Conservation (phyloP, 2,113 vertebrate genomes). For the Pteronura brasiliensis region DNA sequence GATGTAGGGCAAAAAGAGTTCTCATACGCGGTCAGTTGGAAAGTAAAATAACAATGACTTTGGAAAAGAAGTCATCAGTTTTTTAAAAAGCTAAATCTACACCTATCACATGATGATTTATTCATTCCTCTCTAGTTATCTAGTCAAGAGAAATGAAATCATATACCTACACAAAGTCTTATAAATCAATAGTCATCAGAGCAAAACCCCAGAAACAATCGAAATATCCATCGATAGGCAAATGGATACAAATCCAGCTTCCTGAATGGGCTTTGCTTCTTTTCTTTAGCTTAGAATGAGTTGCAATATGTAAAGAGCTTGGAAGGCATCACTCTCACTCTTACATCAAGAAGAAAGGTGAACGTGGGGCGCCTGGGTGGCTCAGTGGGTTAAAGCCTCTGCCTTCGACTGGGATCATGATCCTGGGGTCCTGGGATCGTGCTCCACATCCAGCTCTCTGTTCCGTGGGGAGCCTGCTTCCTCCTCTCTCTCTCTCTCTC, state of each 20-base stretch:
- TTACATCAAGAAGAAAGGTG: not conserved
- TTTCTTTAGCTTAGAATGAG: not conserved
- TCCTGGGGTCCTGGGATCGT: too few species aligned
- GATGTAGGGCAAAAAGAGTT: not conserved
- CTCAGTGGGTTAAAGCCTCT: too few species aligned
- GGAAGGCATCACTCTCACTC: not conserved
- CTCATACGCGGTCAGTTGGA: not conserved
- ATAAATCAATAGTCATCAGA: not conserved
- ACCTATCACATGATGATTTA: not conserved
- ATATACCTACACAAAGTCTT: not conserved
- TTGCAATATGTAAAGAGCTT: not conserved
- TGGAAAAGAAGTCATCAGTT: not conserved
- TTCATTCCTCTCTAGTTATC: not conserved
- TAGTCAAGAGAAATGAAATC: not conserved
- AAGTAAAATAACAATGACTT: not conserved
- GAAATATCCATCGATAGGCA: not conserved
- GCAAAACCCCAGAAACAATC: not conserved
- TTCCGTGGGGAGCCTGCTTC: too few species aligned
- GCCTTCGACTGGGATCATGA: too few species aligned
- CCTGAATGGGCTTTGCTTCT: not conserved
- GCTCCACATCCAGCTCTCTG: too few species aligned
- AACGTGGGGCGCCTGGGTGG: not conserved
- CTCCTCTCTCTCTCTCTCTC: too few species aligned
- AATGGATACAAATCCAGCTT: not conserved
- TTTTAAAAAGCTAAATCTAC: not conserved